phyloP scores from a whole-genome alignment of 2,113 vertebrate species.

The Marcusenius ussheri region DNA sequence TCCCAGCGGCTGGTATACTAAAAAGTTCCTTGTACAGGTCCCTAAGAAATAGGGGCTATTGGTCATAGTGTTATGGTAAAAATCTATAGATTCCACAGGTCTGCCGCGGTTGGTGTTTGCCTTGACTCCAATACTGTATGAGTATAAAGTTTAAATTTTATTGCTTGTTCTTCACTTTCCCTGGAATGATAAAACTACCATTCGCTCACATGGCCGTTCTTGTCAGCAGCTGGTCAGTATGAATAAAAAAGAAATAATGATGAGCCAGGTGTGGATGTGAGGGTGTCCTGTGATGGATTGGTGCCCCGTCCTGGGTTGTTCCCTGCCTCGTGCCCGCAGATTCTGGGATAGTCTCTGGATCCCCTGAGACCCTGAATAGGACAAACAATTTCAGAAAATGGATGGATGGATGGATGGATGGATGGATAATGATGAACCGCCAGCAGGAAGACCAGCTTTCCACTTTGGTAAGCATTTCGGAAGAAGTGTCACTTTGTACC shows the following conservation, averaged over 20 bases:
- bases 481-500: slow-evolving; percentile 9
- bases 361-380: neutral
- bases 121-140: neutral
- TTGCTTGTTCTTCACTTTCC: neutral
- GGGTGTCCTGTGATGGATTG: neutral
- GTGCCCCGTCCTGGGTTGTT: neutral
- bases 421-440: neutral
- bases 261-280: neutral
- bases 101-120: neutral
- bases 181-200: neutral
- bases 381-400: neutral
- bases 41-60: neutral
- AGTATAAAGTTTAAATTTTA: neutral
- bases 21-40: neutral
- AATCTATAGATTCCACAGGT: neutral
- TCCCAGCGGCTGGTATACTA: neutral
- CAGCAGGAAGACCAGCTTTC: neutral
- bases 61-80: neutral
- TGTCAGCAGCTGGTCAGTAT: slow-evolving; percentile 13
- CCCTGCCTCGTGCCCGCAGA: neutral
- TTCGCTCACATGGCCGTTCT: slow-evolving; percentile 2
- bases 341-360: neutral
- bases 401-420: neutral
- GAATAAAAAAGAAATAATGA: neutral
- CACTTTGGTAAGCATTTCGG: neutral